Percentiles rank a stretch among this genome's conserved stretches.
Evolutionary conservation across 2,888 invertebrate species (phyloP).

Genomic region (Perithous albicinctus): DNA sequence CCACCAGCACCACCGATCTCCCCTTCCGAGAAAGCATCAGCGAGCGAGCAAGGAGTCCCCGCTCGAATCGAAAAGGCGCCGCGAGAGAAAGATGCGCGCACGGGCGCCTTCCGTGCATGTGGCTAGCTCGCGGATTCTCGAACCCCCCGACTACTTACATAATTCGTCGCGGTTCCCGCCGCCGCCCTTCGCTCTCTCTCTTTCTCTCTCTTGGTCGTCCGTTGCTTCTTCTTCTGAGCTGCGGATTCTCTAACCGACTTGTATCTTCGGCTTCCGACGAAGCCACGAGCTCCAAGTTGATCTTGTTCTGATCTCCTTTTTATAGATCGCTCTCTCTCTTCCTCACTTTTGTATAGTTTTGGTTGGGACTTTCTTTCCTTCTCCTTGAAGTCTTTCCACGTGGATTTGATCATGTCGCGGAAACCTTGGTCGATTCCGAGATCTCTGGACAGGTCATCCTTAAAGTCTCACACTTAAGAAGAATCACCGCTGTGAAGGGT

Average conservation of each 20-base stretch:
- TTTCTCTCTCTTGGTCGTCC: too few species aligned
- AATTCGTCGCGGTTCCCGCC: conserved; percentile 69
- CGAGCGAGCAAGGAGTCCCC: conserved; percentile 46
- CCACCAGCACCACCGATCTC: conserved; percentile 63
- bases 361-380: background rate
- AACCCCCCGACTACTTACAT: conserved; percentile 71
- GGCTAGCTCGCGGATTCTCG: conserved; percentile 64
- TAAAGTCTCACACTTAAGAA: conserved; percentile 21
- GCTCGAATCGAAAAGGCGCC: conserved; percentile 70
- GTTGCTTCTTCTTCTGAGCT: conserved; percentile 25
- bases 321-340: background rate
- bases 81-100: conserved; percentile 65
- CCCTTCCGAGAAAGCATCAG: conserved; percentile 69
- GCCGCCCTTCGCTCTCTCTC: conserved; percentile 20
- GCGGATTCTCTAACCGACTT: conserved; percentile 28
- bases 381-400: conserved; percentile 4
- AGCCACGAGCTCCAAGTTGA: conserved; percentile 39
- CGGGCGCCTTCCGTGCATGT: conserved; percentile 65
- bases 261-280: conserved; percentile 37
- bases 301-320: conserved; percentile 52
- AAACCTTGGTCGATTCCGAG: conserved; percentile 18
- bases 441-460: conserved; percentile 39
- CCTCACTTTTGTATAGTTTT: background rate
- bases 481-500: too few species aligned
- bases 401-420: background rate